Evolutionary conservation across 2,113 vertebrate genomes (phyloP), one percentile per base, ranked within the genome.

Genomic region (Passer montanus): DNA sequence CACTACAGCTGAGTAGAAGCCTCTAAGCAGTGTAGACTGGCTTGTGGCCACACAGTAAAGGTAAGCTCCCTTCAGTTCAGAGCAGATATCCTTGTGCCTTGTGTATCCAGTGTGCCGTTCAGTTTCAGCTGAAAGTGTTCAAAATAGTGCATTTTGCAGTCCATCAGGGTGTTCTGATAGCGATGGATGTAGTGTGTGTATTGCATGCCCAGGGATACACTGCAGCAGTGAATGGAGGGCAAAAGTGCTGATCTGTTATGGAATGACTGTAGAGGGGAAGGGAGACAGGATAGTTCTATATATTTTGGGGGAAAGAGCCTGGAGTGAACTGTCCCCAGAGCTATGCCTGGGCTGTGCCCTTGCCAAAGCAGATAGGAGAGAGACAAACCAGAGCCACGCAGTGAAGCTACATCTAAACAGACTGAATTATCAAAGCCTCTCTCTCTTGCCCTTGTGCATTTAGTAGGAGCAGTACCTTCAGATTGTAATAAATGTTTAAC

Each of bases 141-240:
- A 21, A 72, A 79, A 43, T 27, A 58, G 31, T 19, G 11, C 4
- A 4, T 55, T 79, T 53, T 72, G 49, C 58, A 84, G 44, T 50
- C 53, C 35, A 24, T 55, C 44, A 13, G 27, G 5, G 14, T 41
- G 13, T 74, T 87, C 75, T 75, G 31, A n/a, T 11, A 58, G 23
- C 2, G 0, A 13, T 5, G 0, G 1, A n/a, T 41, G 21, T n/a
- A 50, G 26, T 6, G 20, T 11, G 30, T 52, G 30, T 37, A 20
- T 81, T 55, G 33, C 21, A 26, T 50, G 44, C 27, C 20, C 55
- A 69, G 46, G 37, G n/a, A 66, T 66, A 39, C 11, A 11, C 6
- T 35, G 33, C 10, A 68, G 39, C 35, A 50, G 23, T 43, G 30
- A 69, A 9, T 43, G 15, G n/a, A 73, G 9, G n/a, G 7, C 12